Evolutionary conservation across 1,140 invertebrate genomes (phyloP).

Genomic region (Drosophila pseudoananassae): DNA sequence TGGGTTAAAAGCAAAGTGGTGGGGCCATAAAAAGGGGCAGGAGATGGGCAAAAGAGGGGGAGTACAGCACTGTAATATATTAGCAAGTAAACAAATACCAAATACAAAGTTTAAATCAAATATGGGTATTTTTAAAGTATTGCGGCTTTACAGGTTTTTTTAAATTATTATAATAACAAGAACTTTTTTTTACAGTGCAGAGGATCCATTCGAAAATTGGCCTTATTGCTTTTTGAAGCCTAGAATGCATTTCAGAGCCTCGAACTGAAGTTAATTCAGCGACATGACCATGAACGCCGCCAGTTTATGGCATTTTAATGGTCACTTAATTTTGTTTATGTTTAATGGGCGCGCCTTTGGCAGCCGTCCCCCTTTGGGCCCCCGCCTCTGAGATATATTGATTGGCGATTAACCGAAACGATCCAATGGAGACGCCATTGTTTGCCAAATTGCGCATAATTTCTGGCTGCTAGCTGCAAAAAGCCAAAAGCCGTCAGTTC

Average conservation of each 20-base stretch:
- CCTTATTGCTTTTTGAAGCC: neutral
- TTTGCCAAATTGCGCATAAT: conserved; percentile 77
- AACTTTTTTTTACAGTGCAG: conserved; percentile 6
- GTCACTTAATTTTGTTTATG: conserved; percentile 84
- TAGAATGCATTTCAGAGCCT: conserved; percentile 8
- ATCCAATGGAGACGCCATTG: conserved; percentile 59
- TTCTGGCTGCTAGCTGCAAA: conserved; percentile 30
- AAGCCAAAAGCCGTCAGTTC: neutral
- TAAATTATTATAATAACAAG: neutral
- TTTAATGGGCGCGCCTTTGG: conserved; percentile 78
- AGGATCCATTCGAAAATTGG: conserved; percentile 8
- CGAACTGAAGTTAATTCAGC: conserved; percentile 55
- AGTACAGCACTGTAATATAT: neutral
- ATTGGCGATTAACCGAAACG: conserved; percentile 76
- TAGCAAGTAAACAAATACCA: neutral
- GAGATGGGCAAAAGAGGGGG: neutral
- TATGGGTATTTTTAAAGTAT: neutral
- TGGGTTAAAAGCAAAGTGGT: conserved; percentile 15
- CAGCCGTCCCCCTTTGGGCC: conserved; percentile 46
- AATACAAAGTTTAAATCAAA: neutral
- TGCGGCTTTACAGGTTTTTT: neutral
- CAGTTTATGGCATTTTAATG: conserved; percentile 84
- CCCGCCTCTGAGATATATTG: conserved; percentile 58
- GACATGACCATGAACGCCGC: conserved; percentile 74
- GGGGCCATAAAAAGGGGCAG: neutral